A percentile compares a stretch with the other conserved stretches of the same genome.
These are phyloP conservation scores for Oreamnos americanus DNA, from an alignment of 2,113 vertebrate genomes.

Conservation along the genomic window DNA sequence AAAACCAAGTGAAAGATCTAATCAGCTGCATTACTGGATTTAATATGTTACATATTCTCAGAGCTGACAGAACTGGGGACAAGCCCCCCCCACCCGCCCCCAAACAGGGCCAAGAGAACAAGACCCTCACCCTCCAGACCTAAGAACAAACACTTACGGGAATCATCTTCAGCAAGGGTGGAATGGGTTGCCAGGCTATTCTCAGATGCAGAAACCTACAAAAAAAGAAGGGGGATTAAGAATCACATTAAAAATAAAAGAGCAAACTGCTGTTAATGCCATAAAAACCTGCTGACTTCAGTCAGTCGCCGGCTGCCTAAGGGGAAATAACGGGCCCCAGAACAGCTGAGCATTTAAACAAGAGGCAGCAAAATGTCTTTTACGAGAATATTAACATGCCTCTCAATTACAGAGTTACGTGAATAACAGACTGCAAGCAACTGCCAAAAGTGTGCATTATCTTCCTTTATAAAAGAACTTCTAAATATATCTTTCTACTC, in stretches of 20 bases:
- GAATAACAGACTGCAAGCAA: constrained; percentile 50
- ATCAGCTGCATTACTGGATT: neutral
- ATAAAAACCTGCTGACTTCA: constrained; percentile 74
- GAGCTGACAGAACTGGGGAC: neutral
- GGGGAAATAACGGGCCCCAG: constrained; percentile 33
- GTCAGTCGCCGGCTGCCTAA: constrained; percentile 52
- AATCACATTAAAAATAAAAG: constrained; percentile 73
- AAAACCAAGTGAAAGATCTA: neutral
- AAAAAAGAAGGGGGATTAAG: constrained; percentile 43
- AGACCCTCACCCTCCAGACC: neutral
- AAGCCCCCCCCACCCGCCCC: neutral
- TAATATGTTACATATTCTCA: neutral
- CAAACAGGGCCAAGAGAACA: neutral
- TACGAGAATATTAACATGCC: constrained; percentile 34
- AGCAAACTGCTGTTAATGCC: constrained; percentile 52
- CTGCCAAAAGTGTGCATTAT: neutral
- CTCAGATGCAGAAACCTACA: constrained; percentile 77
- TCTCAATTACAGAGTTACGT: constrained; percentile 56
- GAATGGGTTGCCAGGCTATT: constrained; percentile 62
- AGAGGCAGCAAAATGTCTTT: constrained; percentile 35
- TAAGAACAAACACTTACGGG: constrained; percentile 65
- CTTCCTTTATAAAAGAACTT: constrained; percentile 42
- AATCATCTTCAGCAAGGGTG: constrained; percentile 69
- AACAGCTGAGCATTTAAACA: constrained; percentile 44
- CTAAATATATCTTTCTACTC: neutral